Evolutionary conservation across 2,888 invertebrate genomes (phyloP).

Genomic region (Rotaria socialis): DNA sequence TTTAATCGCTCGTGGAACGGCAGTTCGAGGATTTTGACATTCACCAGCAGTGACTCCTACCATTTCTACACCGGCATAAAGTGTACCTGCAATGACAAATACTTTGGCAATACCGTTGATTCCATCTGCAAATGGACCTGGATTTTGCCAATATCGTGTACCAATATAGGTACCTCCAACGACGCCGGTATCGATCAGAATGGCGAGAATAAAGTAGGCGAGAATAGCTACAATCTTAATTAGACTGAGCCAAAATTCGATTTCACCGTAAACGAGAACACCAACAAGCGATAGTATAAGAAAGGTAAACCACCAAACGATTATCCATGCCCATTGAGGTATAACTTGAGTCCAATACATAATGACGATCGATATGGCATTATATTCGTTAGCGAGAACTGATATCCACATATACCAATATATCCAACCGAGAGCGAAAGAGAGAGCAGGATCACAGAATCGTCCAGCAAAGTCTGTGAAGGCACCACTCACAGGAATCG

Average conservation of each 20-base stretch:
- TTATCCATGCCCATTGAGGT: neutral
- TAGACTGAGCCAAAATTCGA: neutral
- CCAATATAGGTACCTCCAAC: neutral
- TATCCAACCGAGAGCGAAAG: neutral
- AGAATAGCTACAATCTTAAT: neutral
- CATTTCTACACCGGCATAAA: slow-evolving; percentile 27
- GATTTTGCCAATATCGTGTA: neutral
- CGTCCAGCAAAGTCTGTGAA: neutral
- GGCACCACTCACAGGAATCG: neutral
- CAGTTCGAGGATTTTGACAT: neutral
- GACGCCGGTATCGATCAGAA: neutral
- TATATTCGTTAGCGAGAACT: neutral
- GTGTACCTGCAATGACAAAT: slow-evolving; percentile 33
- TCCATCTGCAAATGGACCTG: neutral
- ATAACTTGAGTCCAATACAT: neutral
- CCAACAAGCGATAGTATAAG: neutral
- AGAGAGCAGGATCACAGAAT: neutral
- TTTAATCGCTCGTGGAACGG: slow-evolving; percentile 34
- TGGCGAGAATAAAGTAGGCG: neutral
- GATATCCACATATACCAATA: neutral
- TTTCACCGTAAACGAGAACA: neutral
- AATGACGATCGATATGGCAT: neutral
- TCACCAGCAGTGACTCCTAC: slow-evolving; percentile 33
- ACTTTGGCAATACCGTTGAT: neutral
- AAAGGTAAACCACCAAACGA: neutral